These are phyloP conservation scores for Geotrupes spiniger DNA, from an alignment of 2,888 invertebrate species.

Conservation along the genomic window DNA sequence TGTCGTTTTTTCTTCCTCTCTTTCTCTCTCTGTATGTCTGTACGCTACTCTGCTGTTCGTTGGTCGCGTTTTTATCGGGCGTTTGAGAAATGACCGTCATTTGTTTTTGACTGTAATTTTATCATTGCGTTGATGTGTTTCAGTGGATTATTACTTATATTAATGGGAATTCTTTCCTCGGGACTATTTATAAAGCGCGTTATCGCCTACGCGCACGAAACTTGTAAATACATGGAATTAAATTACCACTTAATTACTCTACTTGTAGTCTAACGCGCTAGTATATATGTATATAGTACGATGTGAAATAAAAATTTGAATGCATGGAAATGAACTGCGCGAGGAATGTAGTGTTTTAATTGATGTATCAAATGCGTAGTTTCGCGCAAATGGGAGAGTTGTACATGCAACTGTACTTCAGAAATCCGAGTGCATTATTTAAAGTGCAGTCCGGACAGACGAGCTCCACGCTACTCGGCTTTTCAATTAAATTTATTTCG, in stretches of 20 bases:
- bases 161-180: conserved; percentile 1
- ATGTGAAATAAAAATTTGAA: too few relatives aligned
- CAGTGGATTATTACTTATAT: not conserved
- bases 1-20: not conserved
- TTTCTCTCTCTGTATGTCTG: not conserved
- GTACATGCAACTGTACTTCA: too few relatives aligned
- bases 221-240: too few relatives aligned
- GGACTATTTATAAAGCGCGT: not conserved
- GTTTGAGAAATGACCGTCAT: conserved; percentile 1
- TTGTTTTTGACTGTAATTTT: conserved; percentile 6
- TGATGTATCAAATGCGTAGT: not conserved
- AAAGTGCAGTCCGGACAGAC: too few relatives aligned
- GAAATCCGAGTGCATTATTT: too few relatives aligned
- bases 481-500: too few relatives aligned
- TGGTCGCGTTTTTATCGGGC: not conserved
- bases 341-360: too few relatives aligned
- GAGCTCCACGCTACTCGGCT: too few relatives aligned
- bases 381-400: not conserved
- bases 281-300: not conserved
- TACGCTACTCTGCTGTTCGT: too few relatives aligned
- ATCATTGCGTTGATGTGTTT: conserved; percentile 1
- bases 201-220: not conserved
- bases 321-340: too few relatives aligned
- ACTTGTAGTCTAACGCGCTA: too few relatives aligned
- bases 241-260: too few relatives aligned